Conservation (phyloP, 2,113 vertebrate genomes). For the Paramisgurnus dabryanus region DNA sequence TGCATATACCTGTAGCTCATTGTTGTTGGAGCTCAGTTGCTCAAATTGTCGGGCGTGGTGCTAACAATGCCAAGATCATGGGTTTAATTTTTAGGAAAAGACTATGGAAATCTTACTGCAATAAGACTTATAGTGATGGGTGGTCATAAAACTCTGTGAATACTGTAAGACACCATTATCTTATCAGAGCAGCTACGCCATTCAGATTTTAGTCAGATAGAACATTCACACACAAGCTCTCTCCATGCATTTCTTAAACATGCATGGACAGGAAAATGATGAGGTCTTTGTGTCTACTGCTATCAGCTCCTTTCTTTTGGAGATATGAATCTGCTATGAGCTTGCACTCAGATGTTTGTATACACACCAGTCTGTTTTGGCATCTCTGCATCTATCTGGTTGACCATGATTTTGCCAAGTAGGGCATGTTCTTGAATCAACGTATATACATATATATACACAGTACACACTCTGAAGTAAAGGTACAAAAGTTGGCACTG, state of each 20-base stretch:
- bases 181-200: conserved; percentile 32
- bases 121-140: conserved; percentile 20
- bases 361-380: neutral
- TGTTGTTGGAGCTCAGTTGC: too few species aligned
- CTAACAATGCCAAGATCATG: too few species aligned
- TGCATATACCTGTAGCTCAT: too few species aligned
- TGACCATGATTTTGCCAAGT: neutral
- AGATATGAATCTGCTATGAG: conserved; percentile 43
- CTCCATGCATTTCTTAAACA: neutral
- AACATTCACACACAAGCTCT: conserved; percentile 11
- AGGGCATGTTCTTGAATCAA: neutral
- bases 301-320: conserved; percentile 54
- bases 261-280: conserved; percentile 29
- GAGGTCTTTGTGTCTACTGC: conserved; percentile 13
- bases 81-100: neutral
- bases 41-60: too few species aligned
- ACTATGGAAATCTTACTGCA: conserved; percentile 18
- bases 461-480: too few species aligned
- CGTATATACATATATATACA: neutral
- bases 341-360: conserved; percentile 46
- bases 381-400: neutral
- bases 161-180: neutral
- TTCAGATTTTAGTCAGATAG: too few species aligned
- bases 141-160: conserved; percentile 13
- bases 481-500: too few species aligned